Base-by-base conservation (phyloP, 2,888 invertebrate species). In the Pyrrhosoma nymphula region DNA sequence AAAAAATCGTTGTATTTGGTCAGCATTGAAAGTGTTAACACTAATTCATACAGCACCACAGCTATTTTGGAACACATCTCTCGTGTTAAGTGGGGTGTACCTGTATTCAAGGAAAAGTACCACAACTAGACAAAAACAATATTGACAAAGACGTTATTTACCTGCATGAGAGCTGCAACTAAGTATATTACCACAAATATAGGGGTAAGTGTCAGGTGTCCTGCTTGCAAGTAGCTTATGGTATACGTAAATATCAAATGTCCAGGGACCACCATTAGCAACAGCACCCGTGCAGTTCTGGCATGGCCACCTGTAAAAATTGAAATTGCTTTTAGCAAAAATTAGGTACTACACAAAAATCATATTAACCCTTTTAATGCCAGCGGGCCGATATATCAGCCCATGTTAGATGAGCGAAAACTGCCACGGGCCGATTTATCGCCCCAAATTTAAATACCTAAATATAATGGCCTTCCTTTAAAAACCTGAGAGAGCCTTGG, bases 181-280 rank as follows among this genome's bases (percentile, higher is more conserved):
- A 98, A 97, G 96, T 99, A 99, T 96, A 98, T 97, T 89, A 98
- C 96, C 96, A 98, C 98, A 97, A 99, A 99, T 96, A 98, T 98
- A 69, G 98, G 98, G 3, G 99, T 99, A 96, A 98, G 98, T 30
- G 98, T 98, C 88, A 99, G 98, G 96, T 99, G 98, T 0, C 98
- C 98, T 82, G 98, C 98, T 97, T 98, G 98, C 96, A 99, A 97
- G 96, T 98, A 98, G 96, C 98, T 98, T 96, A 99, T 99, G n/a
- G 98, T 98, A 96, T 98, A 98, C 96, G 98, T 98, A 97, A 99
- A 99, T 96, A 99, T 98, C 95, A 99, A 97, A 96, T 99, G 99
- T 1, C 99, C 99, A 60, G 99, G 99, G 96, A 99, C 98, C 3
- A 99, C 99, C 98, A 99, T 98, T 96, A 98, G 96, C 95, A 98